Percentiles rank a stretch among this genome's conserved stretches.
Evolutionary conservation across 2,113 vertebrate species (phyloP).

Genomic region (Podarcis cretensis): DNA sequence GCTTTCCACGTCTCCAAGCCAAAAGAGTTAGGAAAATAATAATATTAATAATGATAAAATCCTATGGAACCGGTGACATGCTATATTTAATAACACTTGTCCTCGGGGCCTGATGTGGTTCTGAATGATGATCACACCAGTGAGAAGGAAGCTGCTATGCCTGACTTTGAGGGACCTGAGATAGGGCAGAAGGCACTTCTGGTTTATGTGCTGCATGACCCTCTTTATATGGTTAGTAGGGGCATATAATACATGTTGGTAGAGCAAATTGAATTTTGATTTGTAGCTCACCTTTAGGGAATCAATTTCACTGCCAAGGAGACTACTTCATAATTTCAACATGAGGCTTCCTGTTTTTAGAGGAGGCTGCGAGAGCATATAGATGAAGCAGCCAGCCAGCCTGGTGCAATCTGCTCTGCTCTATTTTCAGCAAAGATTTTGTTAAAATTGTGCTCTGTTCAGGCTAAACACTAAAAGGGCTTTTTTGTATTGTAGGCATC

Average conservation of each 20-base stretch:
- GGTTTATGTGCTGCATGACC: slow-evolving; percentile 7
- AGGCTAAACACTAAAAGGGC: background rate
- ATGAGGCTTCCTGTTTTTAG: background rate
- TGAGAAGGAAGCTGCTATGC: slow-evolving; percentile 2
- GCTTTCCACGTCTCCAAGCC: background rate
- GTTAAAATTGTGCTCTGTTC: background rate
- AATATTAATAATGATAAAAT: slow-evolving; percentile 1
- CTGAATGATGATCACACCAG: background rate
- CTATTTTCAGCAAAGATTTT: background rate
- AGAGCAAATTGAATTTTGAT: slow-evolving; percentile 37
- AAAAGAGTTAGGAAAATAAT: background rate
- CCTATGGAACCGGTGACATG: slow-evolving; percentile 4
- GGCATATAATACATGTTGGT: slow-evolving; percentile 10
- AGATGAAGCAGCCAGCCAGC: background rate
- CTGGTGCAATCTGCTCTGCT: background rate
- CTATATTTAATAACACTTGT: slow-evolving; percentile 27
- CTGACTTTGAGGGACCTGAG: slow-evolving; percentile 34
- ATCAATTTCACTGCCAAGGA: slow-evolving; percentile 23
- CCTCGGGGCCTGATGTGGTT: slow-evolving; percentile 16
- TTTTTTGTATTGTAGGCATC: background rate
- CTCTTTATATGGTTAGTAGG: slow-evolving; percentile 15
- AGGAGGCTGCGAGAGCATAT: background rate
- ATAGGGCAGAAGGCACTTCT: background rate
- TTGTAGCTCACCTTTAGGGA: slow-evolving; percentile 30
- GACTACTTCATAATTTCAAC: slow-evolving; percentile 20